Base-by-base conservation (phyloP, 2,797 vertebrate genomes). In the Dendrocincla tyrannina region DNA sequence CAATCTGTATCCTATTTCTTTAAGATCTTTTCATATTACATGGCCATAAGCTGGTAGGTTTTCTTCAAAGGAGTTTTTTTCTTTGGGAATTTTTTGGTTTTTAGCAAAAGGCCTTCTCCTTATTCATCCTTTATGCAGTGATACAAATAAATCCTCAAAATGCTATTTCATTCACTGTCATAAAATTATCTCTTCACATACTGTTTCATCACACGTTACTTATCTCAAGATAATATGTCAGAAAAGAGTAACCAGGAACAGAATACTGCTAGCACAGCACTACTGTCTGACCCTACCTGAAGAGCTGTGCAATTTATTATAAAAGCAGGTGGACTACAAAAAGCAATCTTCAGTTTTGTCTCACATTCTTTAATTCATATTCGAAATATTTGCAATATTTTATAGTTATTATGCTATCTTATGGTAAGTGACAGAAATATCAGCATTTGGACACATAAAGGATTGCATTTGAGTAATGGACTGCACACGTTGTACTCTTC, bases 41-140 rank as follows among this genome's bases (percentile, higher is more conserved):
- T 14, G 78, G 11, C 6, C 8, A 17, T 32, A 41, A 79, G 2
- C 8, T 30, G 5, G 3, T 32, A 42, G 4, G 11, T 32, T 87
- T 67, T 10, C 46, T 91, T 46, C 73, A 74, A 58, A 74, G 3
- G 7, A 5, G 0, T 2, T 42, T 37, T 22, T 17, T 33, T 5
- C 13, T 9, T 32, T 22, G 18, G 3, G 8, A 7, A 30, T 33
- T 23, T 37, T 58, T 33, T 22, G 0, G 0, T 0, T 37, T 70
- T 83, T 67, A 52, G 9, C 3, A 75, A n/a, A 87, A 76, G 6
- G 2, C 5, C 7, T 69, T 88, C 72, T 55, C 19, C 9, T 73
- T 75, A 56, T 47, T 85, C 52, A 67, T 42, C 50, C 6, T 56
- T 52, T 46, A 75, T 58, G n/a, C 10, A 22, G 23, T 55, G 19